Conservation (phyloP, 1,140 invertebrate genomes). For the Calephelis nemesis region DNA sequence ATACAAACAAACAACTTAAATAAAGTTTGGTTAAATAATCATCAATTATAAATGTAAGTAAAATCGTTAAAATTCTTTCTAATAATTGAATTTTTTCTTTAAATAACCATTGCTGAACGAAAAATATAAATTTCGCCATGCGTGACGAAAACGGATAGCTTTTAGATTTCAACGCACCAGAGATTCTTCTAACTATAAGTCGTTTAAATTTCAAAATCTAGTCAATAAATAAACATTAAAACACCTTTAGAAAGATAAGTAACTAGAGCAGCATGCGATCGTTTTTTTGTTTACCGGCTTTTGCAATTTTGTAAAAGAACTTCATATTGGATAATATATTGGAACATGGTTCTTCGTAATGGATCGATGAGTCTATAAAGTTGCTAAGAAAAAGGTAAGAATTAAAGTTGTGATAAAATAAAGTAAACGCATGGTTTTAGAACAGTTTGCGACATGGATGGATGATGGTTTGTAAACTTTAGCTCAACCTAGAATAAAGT, state of each 20-base stretch:
- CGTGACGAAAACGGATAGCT: constrained; percentile 5
- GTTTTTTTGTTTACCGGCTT: background rate
- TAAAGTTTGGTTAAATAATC: no score
- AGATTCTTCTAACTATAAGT: constrained; percentile 18
- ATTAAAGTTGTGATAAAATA: no score
- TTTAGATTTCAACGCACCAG: constrained; percentile 20
- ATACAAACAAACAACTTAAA: no score
- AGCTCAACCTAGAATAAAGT: no score
- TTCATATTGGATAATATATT: background rate
- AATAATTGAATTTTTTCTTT: no score
- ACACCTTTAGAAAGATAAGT: constrained; percentile 6
- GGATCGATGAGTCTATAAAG: no score
- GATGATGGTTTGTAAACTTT: no score
- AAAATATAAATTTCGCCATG: background rate
- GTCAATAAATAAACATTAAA: constrained; percentile 10
- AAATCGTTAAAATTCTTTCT: no score
- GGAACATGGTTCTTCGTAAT: background rate
- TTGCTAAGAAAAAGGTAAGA: no score
- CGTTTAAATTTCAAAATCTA: constrained; percentile 18
- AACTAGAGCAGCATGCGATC: constrained; percentile 13
- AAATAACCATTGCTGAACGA: constrained; percentile 4
- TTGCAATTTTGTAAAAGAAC: constrained; percentile 1
- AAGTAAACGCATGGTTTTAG: no score
- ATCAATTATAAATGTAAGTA: no score
- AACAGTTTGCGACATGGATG: no score